phyloP scores from a whole-genome alignment of 2,888 invertebrate species.

The Pharmacophagus antenor region DNA sequence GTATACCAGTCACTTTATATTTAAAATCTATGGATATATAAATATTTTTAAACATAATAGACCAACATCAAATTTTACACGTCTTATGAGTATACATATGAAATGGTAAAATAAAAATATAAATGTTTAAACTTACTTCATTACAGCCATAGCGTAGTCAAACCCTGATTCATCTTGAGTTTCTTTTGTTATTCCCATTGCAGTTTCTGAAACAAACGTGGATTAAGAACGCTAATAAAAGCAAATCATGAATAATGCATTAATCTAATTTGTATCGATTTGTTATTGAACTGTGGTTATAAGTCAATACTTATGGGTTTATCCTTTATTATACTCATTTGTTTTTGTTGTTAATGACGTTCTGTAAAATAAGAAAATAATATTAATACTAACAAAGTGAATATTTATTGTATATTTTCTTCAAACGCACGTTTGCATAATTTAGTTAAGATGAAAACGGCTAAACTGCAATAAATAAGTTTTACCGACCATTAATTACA shows the following conservation, averaged over 20 bases:
- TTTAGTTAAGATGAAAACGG: background rate
- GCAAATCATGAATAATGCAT: background rate
- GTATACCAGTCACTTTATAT: background rate
- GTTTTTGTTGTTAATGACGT: background rate
- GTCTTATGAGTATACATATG: background rate
- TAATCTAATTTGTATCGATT: conserved; percentile 4
- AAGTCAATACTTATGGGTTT: background rate
- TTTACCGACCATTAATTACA: background rate
- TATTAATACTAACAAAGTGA: too few relatives aligned
- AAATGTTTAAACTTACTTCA: conserved; percentile 78
- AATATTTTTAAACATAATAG: too few relatives aligned
- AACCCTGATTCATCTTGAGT: conserved; percentile 86
- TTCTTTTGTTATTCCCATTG: conserved; percentile 90
- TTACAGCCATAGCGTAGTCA: conserved; percentile 91
- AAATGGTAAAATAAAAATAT: background rate
- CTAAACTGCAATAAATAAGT: background rate
- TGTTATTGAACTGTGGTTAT: conserved; percentile 21
- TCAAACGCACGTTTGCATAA: too few relatives aligned
- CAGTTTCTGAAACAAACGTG: conserved; percentile 82
- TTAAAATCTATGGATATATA: too few relatives aligned
- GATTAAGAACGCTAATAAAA: background rate
- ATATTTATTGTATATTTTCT: background rate
- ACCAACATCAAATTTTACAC: too few relatives aligned
- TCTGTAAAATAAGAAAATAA: background rate
- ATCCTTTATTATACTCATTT: background rate